Conservation (phyloP, 1,140 invertebrate species). For the Brachionus paranguensis region DNA sequence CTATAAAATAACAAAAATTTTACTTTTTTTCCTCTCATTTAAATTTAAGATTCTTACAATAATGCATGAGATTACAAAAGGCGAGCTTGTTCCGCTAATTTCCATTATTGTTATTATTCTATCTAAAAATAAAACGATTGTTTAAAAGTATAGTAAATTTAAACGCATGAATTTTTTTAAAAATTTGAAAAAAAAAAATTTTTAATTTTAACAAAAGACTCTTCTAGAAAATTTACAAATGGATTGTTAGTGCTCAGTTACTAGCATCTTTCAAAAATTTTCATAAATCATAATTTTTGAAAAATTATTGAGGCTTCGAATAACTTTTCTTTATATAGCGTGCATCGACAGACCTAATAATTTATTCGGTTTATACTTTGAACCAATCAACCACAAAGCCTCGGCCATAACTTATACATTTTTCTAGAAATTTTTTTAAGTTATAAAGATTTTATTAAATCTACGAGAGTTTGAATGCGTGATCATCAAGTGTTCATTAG, state of each 20-base stretch:
- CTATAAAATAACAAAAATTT: not conserved
- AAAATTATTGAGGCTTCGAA: not conserved
- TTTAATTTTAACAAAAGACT: not conserved
- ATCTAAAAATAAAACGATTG: not conserved
- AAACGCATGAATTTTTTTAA: not conserved
- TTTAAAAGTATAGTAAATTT: not conserved
- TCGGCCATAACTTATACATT: not conserved
- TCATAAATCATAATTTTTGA: not conserved
- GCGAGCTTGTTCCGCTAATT: not conserved
- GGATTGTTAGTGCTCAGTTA: not conserved
- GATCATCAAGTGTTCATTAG: not conserved
- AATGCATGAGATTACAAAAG: conserved; percentile 20
- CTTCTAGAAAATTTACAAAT: not conserved
- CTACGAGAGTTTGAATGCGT: not conserved
- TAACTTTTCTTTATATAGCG: not conserved
- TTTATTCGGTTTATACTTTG: not conserved
- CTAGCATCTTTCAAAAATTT: not conserved
- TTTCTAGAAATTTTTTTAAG: not conserved
- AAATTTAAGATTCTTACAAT: not conserved
- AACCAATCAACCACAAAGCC: not conserved
- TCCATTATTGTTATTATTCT: not conserved
- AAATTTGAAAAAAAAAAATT: not conserved
- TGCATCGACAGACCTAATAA: not conserved
- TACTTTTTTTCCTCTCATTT: not conserved
- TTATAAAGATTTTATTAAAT: not conserved